Evolutionary conservation across 2,797 vertebrate genomes (phyloP), one percentile per base, ranked within the genome.

Genomic region (Alosa sapidissima): DNA sequence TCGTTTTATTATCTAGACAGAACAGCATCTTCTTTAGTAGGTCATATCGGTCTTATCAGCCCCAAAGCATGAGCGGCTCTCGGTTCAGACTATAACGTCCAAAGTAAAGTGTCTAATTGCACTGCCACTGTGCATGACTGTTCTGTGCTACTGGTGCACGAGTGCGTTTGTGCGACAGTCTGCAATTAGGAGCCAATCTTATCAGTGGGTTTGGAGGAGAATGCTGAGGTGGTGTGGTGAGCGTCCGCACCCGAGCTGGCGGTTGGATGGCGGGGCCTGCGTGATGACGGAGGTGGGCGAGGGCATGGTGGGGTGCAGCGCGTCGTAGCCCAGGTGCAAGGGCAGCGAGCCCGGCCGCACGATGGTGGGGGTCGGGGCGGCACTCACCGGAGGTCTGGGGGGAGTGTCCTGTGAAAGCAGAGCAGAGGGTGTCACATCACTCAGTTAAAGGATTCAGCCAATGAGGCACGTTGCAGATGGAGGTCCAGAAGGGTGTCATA

Each of bases 281-380:
- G 98, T 99, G 93, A 99, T 99, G 93, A 99, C 98, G 0, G 98
- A 99, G 72, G 98, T 99, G 65, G 98, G 98, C 45, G 98, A 99
- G 0, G 98, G 98, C 95, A 99, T 96, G 7, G 98, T 98, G 86
- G 97, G 96, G 51, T 98, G 98, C 85, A 98, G 93, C 52, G 95
- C 93, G 83, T 99, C 98, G 58, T 98, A 98, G 81, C 96, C 96
- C 92, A 99, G 86, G 92, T 98, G 97, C 58, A 99, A 96, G 2
- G 97, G 97, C 87, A 99, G 96, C 78, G 98, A 99, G 86, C 97
- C 97, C 0, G 98, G 98, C 41, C 98, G 97, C 81, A 99, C 96
- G 68, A 99, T 98, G 88, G 98, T 97, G 3, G 97, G 97, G 36
- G 97, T 99, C 2, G 97, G 98, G 0, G 98, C 96, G 10, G 98